These are phyloP conservation scores for Ceryle rudis DNA, from an alignment of 2,797 vertebrate species.

Conservation along the genomic window DNA sequence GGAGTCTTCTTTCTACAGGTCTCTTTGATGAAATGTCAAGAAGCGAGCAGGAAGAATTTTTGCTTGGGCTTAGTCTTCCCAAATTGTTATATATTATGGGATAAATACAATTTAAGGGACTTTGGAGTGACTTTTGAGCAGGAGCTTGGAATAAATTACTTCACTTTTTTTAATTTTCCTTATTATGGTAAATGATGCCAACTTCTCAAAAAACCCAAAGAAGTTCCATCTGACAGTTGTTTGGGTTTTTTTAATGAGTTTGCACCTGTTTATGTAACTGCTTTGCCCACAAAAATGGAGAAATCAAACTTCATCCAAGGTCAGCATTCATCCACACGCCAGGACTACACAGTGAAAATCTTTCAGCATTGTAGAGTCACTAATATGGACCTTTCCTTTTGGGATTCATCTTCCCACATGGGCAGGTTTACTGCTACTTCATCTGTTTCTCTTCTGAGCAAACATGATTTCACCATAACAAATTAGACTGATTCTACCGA, in stretches of 20 bases:
- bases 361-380: background rate
- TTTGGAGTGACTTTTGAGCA: background rate
- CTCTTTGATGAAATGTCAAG: background rate
- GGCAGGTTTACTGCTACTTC: background rate
- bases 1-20: slow-evolving; percentile 40
- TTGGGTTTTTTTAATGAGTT: background rate
- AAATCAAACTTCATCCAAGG: background rate
- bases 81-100: background rate
- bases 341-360: background rate
- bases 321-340: background rate
- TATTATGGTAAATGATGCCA: background rate
- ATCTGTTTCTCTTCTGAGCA: background rate
- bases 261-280: background rate
- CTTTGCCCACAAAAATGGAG: background rate
- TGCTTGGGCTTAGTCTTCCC: background rate
- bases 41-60: slow-evolving; percentile 15
- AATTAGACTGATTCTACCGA: background rate
- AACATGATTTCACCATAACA: background rate
- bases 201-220: background rate
- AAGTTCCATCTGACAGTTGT: background rate
- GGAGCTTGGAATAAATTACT: background rate
- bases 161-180: background rate
- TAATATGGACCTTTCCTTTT: background rate
- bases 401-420: background rate
- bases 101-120: background rate